phyloP scores from a whole-genome alignment of 53 echinoderm and acorn worm genomes.

The Temnopleurus reevesii region DNA sequence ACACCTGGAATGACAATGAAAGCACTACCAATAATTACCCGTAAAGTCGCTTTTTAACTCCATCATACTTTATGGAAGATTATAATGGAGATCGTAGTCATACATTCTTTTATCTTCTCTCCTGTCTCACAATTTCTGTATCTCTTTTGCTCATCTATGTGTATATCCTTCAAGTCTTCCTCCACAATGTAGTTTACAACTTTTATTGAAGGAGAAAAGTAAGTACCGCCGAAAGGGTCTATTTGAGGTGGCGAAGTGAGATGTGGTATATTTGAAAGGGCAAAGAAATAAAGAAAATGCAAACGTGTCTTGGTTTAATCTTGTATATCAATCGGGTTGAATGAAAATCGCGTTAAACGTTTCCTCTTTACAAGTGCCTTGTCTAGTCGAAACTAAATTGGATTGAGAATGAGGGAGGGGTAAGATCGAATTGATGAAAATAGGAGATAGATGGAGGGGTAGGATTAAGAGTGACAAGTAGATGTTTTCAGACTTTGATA shows the following conservation, averaged over 20 bases:
- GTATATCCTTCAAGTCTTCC: background rate
- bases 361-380: conserved; percentile 14
- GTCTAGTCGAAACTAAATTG: background rate
- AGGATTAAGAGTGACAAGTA: conserved; percentile 18
- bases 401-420: background rate
- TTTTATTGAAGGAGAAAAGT: background rate
- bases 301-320: conserved; percentile 5
- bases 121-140: background rate
- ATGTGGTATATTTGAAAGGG: background rate
- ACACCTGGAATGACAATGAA: conserved; percentile 25
- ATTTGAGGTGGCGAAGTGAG: background rate
- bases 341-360: conserved; percentile 39
- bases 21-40: conserved; percentile 22
- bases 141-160: conserved; percentile 6
- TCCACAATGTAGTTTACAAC: background rate
- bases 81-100: conserved; percentile 7
- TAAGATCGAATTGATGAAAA: background rate
- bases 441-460: background rate
- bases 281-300: background rate
- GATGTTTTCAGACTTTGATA: background rate
- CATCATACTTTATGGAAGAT: background rate
- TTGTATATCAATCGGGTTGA: background rate
- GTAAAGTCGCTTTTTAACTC: conserved; percentile 48
- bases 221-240: conserved; percentile 14
- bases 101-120: conserved; percentile 11